Evolutionary conservation across 1,140 invertebrate genomes (phyloP), one percentile per base, ranked within the genome.

Genomic region (Agrypnia vestita): DNA sequence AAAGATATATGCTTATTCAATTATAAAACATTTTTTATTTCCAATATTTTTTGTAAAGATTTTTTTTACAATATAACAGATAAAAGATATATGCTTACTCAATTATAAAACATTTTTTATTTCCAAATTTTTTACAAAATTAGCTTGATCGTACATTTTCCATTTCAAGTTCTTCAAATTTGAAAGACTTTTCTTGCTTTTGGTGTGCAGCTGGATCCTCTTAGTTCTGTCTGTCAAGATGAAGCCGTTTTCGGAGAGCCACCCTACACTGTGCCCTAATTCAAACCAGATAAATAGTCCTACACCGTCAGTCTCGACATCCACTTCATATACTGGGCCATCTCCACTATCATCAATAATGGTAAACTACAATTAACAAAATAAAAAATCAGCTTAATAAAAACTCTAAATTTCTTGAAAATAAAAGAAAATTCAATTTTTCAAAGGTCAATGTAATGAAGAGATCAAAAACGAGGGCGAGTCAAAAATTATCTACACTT

Each of bases 181-280:
- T 12, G 15, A 9, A 15, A 56, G 21, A 43, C 56, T 62, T 43
- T 55, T 71, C 19, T 59, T 43, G 15, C 17, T 56, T 4, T 6
- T 56, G 0, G 25, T 51, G 35, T 79, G 35, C 7, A 79, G 17
- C 53, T 79, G 53, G 13, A 81, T 61, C 47, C 51, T 79, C 69
- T 79, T 83, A n/a, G 55, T 49, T 15, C 73, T 17, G 47, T 79
- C 79, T 0, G 82, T 76, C 71, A 83, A 17, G 53, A 79, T 77
- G 67, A 83, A 81, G 1, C 82, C 82, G 47, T 83, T 83, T 10
- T 83, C 82, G 0, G 82, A 83, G 61, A 83, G 67, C 62, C 59
- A 80, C 49, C 82, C 82, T 62, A 61, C 51, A 10, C 62, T 72
- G 15, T 71, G 78, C 21, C 53, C 44, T 46, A 83, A n/a, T 21